Conservation (phyloP, 2,113 vertebrate genomes). For the Colossoma macropomum region DNA sequence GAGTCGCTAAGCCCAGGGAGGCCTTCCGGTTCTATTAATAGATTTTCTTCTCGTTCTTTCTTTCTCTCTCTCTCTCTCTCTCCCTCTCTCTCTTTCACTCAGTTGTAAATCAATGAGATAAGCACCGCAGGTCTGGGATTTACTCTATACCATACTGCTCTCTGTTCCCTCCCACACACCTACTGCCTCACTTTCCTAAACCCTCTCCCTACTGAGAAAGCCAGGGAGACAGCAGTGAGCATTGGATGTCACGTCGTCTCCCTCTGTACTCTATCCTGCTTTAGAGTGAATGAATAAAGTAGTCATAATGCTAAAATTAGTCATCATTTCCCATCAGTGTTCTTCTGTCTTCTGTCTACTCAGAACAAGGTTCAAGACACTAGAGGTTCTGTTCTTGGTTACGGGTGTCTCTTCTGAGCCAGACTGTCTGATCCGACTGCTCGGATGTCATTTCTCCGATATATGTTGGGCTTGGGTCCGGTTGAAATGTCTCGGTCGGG, state of each 20-base stretch:
- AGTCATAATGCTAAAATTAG: not conserved
- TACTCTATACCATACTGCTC: slow-evolving; percentile 25
- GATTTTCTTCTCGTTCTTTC: slow-evolving; percentile 30
- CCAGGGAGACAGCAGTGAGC: not conserved
- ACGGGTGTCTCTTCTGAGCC: too few relatives aligned
- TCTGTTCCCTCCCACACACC: not conserved
- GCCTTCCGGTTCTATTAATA: slow-evolving; percentile 64
- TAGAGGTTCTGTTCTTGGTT: too few relatives aligned
- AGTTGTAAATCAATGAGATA: slow-evolving; percentile 46
- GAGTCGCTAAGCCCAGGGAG: slow-evolving; percentile 47
- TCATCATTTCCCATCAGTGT: not conserved
- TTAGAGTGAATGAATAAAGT: not conserved
- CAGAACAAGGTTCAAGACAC: not conserved
- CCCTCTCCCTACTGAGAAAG: not conserved
- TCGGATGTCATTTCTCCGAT: too few relatives aligned
- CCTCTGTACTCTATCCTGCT: not conserved
- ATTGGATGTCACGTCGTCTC: too few relatives aligned
- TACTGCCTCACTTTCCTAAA: not conserved
- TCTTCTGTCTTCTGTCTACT: not conserved
- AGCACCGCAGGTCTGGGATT: slow-evolving; percentile 24
- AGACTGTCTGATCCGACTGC: too few relatives aligned
- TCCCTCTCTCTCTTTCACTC: slow-evolving; percentile 5
- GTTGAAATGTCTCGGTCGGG: too few relatives aligned
- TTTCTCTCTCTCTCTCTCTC: not conserved
- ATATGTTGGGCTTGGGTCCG: too few relatives aligned